Evolutionary conservation across 2,888 invertebrate genomes (phyloP), one percentile per base, ranked within the genome.

Genomic region (Dasypogon diadema): DNA sequence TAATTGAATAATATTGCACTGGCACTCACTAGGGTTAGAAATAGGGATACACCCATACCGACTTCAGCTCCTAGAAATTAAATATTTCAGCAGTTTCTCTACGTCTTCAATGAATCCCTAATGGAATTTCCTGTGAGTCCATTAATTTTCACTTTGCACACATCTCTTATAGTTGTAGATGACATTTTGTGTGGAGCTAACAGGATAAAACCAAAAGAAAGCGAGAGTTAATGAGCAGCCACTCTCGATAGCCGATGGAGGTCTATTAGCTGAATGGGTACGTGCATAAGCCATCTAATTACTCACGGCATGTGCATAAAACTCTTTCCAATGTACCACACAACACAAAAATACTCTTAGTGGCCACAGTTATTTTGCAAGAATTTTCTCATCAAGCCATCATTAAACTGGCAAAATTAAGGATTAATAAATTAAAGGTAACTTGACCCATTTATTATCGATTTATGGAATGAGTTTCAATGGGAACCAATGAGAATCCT

Each of bases 111-210:
- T 72, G 37, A 60, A 58, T 60, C 60, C 48, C 34, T 58, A 60
- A 58, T 70, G 51, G 34, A 58, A 60, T 48, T 75, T 70, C 18
- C 60, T 48, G 30, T 37, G 12, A 76, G 54, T 76, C 63, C 63
- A 76, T 76, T 76, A 76, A 55, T 76, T 73, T 73, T 55, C 72
- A 63, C 63, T 76, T 76, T 73, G 76, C 37, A 73, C 76, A 60
- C 63, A 54, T 72, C 63, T 63, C 48, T 42, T 22, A 46, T 21
- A 48, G 22, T 46, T 6, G 46, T 14, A 16, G 2, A 22, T 6
- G 46, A 65, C 24, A 22, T 2, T 2, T 22, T 46, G 3, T 21
- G 34, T 16, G 10, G 4, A 65, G 21, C 21, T 24, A 42, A 42
- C 1, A 42, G 2, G 34, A n/a, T 30, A 30, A 30, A 30, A 30